These are phyloP conservation scores for Andrena marginata DNA, from an alignment of 2,888 invertebrate genomes.

Conservation along the genomic window DNA sequence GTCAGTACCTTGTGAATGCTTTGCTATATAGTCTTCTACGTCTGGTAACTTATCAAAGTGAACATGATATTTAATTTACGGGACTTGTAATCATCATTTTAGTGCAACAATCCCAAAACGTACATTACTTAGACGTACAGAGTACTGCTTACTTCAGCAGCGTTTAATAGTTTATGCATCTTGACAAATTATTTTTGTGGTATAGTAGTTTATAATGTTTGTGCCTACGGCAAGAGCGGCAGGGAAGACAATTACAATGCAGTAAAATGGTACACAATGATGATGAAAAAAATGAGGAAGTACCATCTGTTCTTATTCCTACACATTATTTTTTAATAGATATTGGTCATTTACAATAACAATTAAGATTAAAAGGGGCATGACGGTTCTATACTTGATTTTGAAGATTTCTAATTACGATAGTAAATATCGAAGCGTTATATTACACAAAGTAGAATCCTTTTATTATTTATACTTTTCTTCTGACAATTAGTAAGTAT, in stretches of 20 bases:
- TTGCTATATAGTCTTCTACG: slow-evolving; percentile 68
- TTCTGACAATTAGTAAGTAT: not conserved
- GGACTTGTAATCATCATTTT: slow-evolving; percentile 32
- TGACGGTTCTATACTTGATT: not conserved
- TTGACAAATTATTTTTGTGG: not conserved
- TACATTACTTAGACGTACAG: slow-evolving; percentile 8
- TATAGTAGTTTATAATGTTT: not conserved
- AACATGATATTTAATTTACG: slow-evolving; percentile 29
- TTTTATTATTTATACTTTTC: slow-evolving; percentile 9
- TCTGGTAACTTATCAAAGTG: slow-evolving; percentile 54
- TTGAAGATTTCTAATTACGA: not conserved
- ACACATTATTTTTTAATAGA: slow-evolving; percentile 5
- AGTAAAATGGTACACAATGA: not conserved
- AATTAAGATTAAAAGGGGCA: not conserved
- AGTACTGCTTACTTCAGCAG: not conserved
- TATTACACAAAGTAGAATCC: slow-evolving; percentile 1
- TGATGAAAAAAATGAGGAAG: not conserved
- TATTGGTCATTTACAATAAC: slow-evolving; percentile 21
- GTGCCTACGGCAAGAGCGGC: too few relatives aligned
- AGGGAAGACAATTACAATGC: too few relatives aligned
- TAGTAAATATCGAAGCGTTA: slow-evolving; percentile 1
- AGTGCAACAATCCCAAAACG: slow-evolving; percentile 10
- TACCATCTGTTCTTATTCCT: not conserved
- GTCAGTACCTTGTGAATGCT: slow-evolving; percentile 78
- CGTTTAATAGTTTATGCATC: not conserved